Conservation (phyloP, 1,140 invertebrate genomes). For the Hyles euphorbiae region DNA sequence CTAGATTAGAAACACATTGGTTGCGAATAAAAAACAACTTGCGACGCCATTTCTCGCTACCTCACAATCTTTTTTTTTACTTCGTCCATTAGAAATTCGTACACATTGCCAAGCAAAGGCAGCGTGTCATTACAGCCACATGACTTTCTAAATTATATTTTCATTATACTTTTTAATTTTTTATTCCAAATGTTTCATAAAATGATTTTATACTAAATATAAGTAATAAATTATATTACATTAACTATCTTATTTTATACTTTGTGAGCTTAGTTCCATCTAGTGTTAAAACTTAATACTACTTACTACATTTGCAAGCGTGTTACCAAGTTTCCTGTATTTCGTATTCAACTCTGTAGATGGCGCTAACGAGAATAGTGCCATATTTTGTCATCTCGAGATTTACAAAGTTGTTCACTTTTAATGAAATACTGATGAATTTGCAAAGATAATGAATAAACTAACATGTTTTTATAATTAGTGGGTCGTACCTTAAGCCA, state of each 20-base stretch:
- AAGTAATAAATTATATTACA: too few relatives aligned
- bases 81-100: constrained; percentile 35
- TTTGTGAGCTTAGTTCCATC: background rate
- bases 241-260: background rate
- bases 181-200: background rate
- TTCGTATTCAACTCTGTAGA: background rate
- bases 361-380: background rate
- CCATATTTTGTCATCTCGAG: too few relatives aligned
- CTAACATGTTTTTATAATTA: too few relatives aligned
- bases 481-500: too few relatives aligned
- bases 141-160: background rate
- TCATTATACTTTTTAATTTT: background rate
- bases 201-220: too few relatives aligned
- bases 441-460: too few relatives aligned
- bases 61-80: constrained; percentile 57
- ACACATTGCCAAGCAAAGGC: constrained; percentile 24
- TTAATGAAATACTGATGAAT: too few relatives aligned
- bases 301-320: background rate
- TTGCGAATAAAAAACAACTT: constrained; percentile 71
- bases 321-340: background rate
- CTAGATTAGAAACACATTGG: constrained; percentile 60
- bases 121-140: constrained; percentile 29
- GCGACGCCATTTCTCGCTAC: constrained; percentile 72
- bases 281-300: background rate
- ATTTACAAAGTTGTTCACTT: too few relatives aligned